Evolutionary conservation across 2,888 invertebrate species (phyloP), one percentile per base, ranked within the genome.

Genomic region (Agrotis segetum): DNA sequence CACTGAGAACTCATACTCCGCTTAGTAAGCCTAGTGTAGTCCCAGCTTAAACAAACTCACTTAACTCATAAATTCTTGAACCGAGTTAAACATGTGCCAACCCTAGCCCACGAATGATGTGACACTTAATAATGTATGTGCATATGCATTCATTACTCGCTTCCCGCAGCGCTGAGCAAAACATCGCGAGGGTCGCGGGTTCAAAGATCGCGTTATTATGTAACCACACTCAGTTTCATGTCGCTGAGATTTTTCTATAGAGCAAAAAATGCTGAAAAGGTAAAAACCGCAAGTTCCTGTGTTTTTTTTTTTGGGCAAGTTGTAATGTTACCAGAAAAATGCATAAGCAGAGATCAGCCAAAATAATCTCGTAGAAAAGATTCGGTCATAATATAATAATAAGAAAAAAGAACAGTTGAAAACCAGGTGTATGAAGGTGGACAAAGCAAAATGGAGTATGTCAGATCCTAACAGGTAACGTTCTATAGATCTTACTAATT

Each of bases 51-150:
- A 21, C 21, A 3, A 13, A 69, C 16, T 16, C 29, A 46, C 14
- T 34, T 16, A 61, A 19, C 19, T 55, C 40, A 44, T 49, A 16
- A 34, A 46, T 50, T 67, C 34, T 58, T 47, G 19, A 63, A 63
- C n/a, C 34, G n/a, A 16, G 47, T 14, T 50, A 19, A 34, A 55
- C 53, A 44, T 17, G 66, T 52, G 21, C 29, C 65, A 65, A 4
- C 71, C 71, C 77, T 67, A 53, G 34, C 19, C 29, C 47, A 17
- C 67, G 82, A 72, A 79, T 72, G 79, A 82, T 78, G 59, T 65
- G 79, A 82, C 79, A 79, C 62, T 72, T 63, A 68, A 78, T 82
- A 78, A 79, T 82, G 65, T 82, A 79, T 82, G 82, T 82, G 79
- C 72, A 79, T 72, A 78, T 65, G 82, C 82, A 73, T 78, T 67